Base-by-base conservation (phyloP, 2,797 vertebrate genomes). In the Lepus oiostolus region DNA sequence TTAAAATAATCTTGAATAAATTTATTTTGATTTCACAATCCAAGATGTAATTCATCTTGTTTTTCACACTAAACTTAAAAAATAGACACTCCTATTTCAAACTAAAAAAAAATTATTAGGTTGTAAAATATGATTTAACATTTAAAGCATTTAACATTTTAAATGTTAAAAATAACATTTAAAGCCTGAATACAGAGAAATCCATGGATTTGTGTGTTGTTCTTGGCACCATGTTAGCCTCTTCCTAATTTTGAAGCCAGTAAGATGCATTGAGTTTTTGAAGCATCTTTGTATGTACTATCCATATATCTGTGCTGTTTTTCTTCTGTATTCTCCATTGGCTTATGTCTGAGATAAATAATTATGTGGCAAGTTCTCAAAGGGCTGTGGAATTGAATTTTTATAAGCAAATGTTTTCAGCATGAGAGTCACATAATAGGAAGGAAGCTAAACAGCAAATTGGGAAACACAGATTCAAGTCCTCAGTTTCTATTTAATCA, bases 1-100 rank as follows among this genome's bases (percentile, higher is more conserved):
- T 88, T 92, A 88, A 94, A 95, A 91, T 19, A 92, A 30, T 13
- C 35, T 71, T 82, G 86, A 94, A 82, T 91, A 95, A 93, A 93
- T 89, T 65, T 93, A 77, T 82, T 89, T 93, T 65, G 72, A 0
- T 93, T 88, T 80, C 35, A 82, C 12, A 84, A 47, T 88, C 50
- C 91, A 58, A 91, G 54, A 32, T 86, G 58, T 42, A 63, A 63
- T 85, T 91, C 30, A 88, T 79, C 28, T 76, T 90, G 52, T 30
- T 79, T 95, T 84, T 88, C 28, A 95, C 47, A 71, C 47, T 88
- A 89, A 85, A 90, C 24, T 77, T 75, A 91, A 77, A 76, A 35
- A 85, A 42, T 7, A 42, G 42, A 42, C 8, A 42, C 42, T 17
- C 5, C 10, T 72, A 70, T 90, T 95, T 92, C 47, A 95, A 65